Evolutionary conservation across 2,797 vertebrate genomes (phyloP), one percentile per base, ranked within the genome.

Genomic region (Chanos chanos): DNA sequence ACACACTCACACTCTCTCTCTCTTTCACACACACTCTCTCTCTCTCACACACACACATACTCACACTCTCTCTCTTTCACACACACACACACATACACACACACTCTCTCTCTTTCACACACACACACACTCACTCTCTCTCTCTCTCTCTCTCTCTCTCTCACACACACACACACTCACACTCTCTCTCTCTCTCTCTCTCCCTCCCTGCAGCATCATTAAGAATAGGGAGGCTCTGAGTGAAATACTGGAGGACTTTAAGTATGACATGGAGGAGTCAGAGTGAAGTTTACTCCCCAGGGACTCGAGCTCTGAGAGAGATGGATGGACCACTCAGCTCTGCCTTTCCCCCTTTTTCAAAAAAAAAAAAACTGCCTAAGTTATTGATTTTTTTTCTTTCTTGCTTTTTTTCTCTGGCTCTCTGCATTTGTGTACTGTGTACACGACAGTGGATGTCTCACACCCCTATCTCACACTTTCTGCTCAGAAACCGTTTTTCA

Each of bases 171-270:
- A 7, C 12, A n/a, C n/a, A n/a, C n/a, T n/a, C n/a, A 50, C 18
- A 64, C 2, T 41, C 34, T 9, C 30, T 31, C 2, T 16, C 19
- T 31, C 12, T 10, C 10, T 16, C n/a, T 39, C 39, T 63, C n/a
- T n/a, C n/a, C 1, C 10, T 3, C 24, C n/a, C n/a, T 57, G 18
- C 86, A 98, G 96, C 81, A 90, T 97, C 87, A 95, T 96, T 88
- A 95, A 95, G 89, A 97, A 89, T 88, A 92, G 92, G 76, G 92
- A 94, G 75, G 90, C 88, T 76, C 88, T 97, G 89, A 94, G 92
- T 70, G 92, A 98, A 84, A 92, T 96, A 87, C 92, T 98, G 84
- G 94, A 96, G 85, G 95, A 98, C 77, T 89, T 98, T 79, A 98
- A 93, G 84, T 97, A 94, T 55, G 94, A 99, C 85, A 94, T 93